Evolutionary conservation across 92 coral and sea anemone species (phyloP), one percentile per base, ranked within the genome.

Genomic region (Hydrozoanthus gracilis): DNA sequence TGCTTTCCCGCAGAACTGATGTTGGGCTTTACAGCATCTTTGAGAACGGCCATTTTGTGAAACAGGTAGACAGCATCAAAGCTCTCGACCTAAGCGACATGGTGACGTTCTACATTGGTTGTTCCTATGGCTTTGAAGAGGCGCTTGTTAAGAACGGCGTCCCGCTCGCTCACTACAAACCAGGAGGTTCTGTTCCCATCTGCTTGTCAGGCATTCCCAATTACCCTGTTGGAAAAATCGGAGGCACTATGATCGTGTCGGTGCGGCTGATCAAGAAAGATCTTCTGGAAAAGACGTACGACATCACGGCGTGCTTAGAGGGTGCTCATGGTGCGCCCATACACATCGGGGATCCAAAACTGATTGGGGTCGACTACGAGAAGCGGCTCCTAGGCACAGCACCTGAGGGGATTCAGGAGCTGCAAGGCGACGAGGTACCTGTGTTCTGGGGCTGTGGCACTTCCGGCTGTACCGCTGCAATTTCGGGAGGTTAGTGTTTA

Each of bases 101-200:
- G 84, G 71, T 45, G 15, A 58, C 71, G 7, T 79, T 79, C 72
- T 79, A 79, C 54, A 79, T 79, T 55, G 84, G 84, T 3, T 79
- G 84, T 45, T 79, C 84, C n/a, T 39, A 61, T 48, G 84, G 84
- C 71, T 79, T 79, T 20, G 84, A 79, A 15, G 84, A 79, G 15
- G 84, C 84, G 45, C 46, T 79, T n/a, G 71, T 58, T 5, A 62
- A 60, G 56, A 79, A 47, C 39, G 84, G 84, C 11, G 13, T 79
- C 6, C 44, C 17, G 44, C 71, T 79, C 15, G 55, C 52, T 9
- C 72, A 79, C n/a, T 44, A 11, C 44, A 46, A n/a, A 3, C 79
- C 64, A 1, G 55, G 50, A 15, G 84, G 71, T 1, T 16, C 44
- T 16, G 51, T 20, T 44, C 17, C n/a, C 17, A n/a, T 17, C 15